Conservation (phyloP, 2,797 vertebrate species). For the Gymnothorax reevesii region DNA sequence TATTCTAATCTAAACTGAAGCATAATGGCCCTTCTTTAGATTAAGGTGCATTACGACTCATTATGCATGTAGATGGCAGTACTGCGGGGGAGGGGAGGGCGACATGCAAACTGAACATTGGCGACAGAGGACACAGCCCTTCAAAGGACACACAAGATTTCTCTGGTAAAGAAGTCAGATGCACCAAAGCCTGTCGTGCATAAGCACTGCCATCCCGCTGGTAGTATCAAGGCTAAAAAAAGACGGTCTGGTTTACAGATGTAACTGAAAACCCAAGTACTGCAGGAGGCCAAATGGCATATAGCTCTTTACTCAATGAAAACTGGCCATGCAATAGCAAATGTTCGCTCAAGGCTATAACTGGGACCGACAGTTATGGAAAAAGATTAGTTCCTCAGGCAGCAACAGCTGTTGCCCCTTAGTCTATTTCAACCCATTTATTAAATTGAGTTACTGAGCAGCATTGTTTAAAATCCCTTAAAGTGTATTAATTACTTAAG, state of each 20-base stretch:
- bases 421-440: constrained; percentile 46
- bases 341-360: neutral
- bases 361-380: neutral
- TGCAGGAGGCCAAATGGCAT: neutral
- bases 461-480: neutral
- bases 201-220: neutral
- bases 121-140: neutral
- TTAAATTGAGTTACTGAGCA: constrained; percentile 52
- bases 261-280: neutral
- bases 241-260: neutral
- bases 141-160: neutral
- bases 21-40: no score
- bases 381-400: neutral
- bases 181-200: neutral
- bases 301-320: neutral
- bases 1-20: neutral
- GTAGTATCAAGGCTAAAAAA: neutral
- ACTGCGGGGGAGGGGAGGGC: no score
- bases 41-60: no score
- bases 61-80: no score
- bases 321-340: neutral
- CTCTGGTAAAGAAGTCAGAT: neutral
- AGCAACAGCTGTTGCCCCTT: constrained; percentile 28
- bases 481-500: no score
- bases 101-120: neutral